These are phyloP conservation scores for Nibea albiflora DNA, from an alignment of 2,113 vertebrate genomes.

Conservation along the genomic window DNA sequence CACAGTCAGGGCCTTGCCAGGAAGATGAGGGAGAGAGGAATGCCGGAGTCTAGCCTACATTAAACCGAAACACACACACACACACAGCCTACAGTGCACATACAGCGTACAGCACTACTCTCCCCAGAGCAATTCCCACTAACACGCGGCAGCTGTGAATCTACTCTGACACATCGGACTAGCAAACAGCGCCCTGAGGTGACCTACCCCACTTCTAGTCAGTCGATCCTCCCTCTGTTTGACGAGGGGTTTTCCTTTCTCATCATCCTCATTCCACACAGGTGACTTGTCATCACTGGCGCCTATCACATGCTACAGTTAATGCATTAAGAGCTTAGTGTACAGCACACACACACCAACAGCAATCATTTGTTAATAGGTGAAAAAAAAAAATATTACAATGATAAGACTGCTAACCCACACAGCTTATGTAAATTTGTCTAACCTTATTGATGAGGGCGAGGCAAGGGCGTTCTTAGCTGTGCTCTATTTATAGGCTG, in stretches of 20 bases:
- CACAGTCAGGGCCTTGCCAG: constrained; percentile 68
- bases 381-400: background rate
- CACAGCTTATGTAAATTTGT: constrained; percentile 31
- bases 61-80: constrained; percentile 48
- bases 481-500: constrained; percentile 63
- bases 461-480: constrained; percentile 30
- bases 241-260: constrained; percentile 64
- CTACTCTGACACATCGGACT: constrained; percentile 35
- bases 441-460: constrained; percentile 26
- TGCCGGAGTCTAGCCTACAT: constrained; percentile 49
- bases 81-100: constrained; percentile 19
- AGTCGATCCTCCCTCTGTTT: constrained; percentile 25
- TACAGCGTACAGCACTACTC: constrained; percentile 32
- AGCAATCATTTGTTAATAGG: background rate
- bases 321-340: background rate
- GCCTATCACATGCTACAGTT: background rate
- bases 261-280: constrained; percentile 50
- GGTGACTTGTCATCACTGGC: constrained; percentile 9
- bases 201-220: constrained; percentile 44
- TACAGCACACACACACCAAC: background rate
- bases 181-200: constrained; percentile 53
- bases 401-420: constrained; percentile 3
- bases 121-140: constrained; percentile 5
- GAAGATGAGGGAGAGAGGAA: constrained; percentile 66
- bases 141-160: constrained; percentile 31